Evolutionary conservation across 2,888 invertebrate genomes (phyloP).

Genomic region (Spodoptera exigua): DNA sequence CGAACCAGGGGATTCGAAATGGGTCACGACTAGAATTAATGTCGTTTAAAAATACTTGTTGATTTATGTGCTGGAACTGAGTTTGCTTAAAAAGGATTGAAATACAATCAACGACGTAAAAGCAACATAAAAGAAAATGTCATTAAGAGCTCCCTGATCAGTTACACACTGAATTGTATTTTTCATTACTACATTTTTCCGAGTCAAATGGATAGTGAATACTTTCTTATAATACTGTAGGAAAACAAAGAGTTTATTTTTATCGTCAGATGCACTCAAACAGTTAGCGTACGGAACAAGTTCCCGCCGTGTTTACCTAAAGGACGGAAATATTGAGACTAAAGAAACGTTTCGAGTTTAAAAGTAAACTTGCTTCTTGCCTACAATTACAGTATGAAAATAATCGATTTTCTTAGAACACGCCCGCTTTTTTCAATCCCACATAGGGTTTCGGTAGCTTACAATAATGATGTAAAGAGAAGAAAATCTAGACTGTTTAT

Average conservation of each 20-base stretch:
- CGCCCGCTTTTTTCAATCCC: conserved; percentile 23
- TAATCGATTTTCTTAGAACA: conserved; percentile 55
- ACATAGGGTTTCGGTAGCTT: conserved; percentile 17
- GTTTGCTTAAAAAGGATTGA: conserved; percentile 20
- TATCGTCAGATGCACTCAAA: conserved; percentile 12
- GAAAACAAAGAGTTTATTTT: conserved; percentile 1
- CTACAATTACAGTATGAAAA: conserved; percentile 69
- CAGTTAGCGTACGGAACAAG: conserved; percentile 30
- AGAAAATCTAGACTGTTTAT: no score
- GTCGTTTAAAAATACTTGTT: conserved; percentile 50
- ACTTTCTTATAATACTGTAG: neutral
- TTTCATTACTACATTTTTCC: neutral
- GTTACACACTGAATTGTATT: conserved; percentile 1
- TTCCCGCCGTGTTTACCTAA: conserved; percentile 51
- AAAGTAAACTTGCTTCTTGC: conserved; percentile 63
- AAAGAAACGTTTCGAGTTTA: conserved; percentile 69
- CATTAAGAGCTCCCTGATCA: conserved; percentile 10
- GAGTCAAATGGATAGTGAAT: neutral
- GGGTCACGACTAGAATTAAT: conserved; percentile 46
- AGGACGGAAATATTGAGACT: conserved; percentile 67
- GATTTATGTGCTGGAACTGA: conserved; percentile 36
- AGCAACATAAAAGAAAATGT: conserved; percentile 10
- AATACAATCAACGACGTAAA: conserved; percentile 21
- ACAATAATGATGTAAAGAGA: no score
- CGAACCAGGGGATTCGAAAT: conserved; percentile 34